Evolutionary conservation across 2,797 vertebrate species (phyloP).

Genomic region (Knipowitschia caucasica): DNA sequence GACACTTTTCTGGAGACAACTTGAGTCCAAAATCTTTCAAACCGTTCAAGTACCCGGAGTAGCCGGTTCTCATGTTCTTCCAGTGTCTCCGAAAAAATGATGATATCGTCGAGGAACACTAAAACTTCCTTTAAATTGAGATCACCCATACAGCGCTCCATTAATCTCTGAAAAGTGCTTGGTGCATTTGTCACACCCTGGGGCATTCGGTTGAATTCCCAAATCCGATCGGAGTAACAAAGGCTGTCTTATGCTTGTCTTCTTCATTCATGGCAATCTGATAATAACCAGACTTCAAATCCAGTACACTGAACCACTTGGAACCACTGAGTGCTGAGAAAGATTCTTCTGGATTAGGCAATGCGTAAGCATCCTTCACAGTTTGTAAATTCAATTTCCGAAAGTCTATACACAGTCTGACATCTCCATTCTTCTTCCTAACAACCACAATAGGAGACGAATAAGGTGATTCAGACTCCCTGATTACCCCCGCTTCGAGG

Average conservation of each 20-base stretch:
- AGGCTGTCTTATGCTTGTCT: not conserved
- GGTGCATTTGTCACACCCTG: not conserved
- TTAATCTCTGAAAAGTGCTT: too few relatives aligned
- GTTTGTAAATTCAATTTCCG: not conserved
- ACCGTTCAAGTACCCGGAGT: not conserved
- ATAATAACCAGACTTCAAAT: constrained; percentile 7
- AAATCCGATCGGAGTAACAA: not conserved
- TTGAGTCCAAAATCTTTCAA: not conserved
- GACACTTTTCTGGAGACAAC: not conserved
- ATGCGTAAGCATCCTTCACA: not conserved
- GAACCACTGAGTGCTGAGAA: not conserved
- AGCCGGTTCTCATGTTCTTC: not conserved
- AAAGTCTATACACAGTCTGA: not conserved
- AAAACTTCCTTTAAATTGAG: not conserved
- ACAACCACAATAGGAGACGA: not conserved
- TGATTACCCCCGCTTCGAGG: not conserved
- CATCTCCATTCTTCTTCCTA: not conserved
- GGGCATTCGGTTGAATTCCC: not conserved
- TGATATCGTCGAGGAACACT: not conserved
- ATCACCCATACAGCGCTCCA: constrained; percentile 1
- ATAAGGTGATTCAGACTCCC: not conserved
- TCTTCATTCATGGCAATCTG: not conserved
- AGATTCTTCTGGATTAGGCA: not conserved
- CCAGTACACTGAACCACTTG: not conserved
- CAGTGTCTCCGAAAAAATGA: not conserved